A percentile compares a stretch with the other conserved stretches of the same genome.
Conservation (phyloP, 1,140 invertebrate species). For the Diabrotica undecimpunctata region DNA sequence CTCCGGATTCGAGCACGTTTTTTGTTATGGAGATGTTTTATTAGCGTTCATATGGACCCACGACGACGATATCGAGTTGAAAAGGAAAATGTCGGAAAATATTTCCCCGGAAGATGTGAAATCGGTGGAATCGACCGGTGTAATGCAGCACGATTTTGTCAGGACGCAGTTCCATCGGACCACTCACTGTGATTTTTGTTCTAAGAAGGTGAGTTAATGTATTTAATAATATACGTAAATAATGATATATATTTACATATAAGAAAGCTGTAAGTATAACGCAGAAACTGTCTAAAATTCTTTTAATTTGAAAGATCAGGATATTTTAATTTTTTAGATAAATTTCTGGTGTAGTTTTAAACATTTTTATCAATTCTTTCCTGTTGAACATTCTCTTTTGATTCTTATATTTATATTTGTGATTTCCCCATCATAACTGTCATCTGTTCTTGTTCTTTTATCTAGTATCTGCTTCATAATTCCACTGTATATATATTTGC, state of each 20-base stretch:
- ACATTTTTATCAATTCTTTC: too few relatives aligned
- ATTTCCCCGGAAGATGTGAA: conserved; percentile 29
- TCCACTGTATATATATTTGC: too few relatives aligned
- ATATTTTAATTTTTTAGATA: too few relatives aligned
- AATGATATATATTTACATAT: neutral
- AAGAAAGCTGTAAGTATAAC: neutral
- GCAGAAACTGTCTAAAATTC: too few relatives aligned
- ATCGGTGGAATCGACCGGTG: conserved; percentile 34
- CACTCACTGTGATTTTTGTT: conserved; percentile 87
- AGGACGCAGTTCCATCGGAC: conserved; percentile 81
- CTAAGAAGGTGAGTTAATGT: conserved; percentile 69
- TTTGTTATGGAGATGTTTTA: conserved; percentile 87
- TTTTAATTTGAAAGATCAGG: too few relatives aligned
- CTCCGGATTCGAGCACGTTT: conserved; percentile 83
- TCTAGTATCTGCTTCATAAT: too few relatives aligned
- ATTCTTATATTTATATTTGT: too few relatives aligned
- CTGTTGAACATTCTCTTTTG: too few relatives aligned
- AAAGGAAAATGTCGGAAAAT: conserved; percentile 36
- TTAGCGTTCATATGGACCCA: conserved; percentile 75
- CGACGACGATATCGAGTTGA: conserved; percentile 45
- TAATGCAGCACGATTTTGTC: conserved; percentile 68
- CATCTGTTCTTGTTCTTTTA: too few relatives aligned
- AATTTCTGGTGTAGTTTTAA: too few relatives aligned
- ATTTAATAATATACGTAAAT: neutral
- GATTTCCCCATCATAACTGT: too few relatives aligned